Evolutionary conservation across 2,888 invertebrate species (phyloP).

Genomic region (Pseudococcus longispinus): DNA sequence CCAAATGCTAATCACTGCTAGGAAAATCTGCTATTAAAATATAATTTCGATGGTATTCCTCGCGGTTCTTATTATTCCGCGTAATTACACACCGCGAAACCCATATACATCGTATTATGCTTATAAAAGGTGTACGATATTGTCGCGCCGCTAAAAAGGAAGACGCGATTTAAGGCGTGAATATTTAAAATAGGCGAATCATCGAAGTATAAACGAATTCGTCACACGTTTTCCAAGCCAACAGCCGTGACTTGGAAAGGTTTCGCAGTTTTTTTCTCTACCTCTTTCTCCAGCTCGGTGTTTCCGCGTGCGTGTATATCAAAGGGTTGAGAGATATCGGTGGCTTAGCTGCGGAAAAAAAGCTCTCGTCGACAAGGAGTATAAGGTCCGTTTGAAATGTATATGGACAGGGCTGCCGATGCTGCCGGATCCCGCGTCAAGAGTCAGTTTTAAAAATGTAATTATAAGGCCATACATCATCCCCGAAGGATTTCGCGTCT

Average conservation of each 20-base stretch:
- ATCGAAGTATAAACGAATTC: constrained; percentile 49
- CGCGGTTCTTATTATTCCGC: constrained; percentile 25
- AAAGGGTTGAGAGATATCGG: constrained; percentile 32
- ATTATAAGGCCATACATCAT: constrained; percentile 55
- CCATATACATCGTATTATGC: constrained; percentile 22
- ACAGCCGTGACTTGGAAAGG: constrained; percentile 17
- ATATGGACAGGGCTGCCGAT: not conserved
- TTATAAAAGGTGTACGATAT: not conserved
- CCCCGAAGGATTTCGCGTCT: constrained; percentile 49
- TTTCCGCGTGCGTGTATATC: not conserved
- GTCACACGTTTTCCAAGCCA: constrained; percentile 27
- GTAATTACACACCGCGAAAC: constrained; percentile 47
- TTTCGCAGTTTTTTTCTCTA: not conserved
- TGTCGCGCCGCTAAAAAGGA: not conserved
- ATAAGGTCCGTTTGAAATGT: not conserved
- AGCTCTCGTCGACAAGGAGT: not conserved
- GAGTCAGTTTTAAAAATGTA: constrained; percentile 53
- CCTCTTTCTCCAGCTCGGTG: not conserved
- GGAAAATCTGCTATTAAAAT: constrained; percentile 3
- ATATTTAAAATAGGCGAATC: constrained; percentile 40
- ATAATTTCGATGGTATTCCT: constrained; percentile 8
- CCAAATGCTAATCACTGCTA: not conserved
- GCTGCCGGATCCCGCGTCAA: not conserved
- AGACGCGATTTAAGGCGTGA: constrained; percentile 51
- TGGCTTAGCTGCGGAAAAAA: not conserved